Conservation (phyloP, 2,113 vertebrate genomes). For the Cyrtonyx montezumae region DNA sequence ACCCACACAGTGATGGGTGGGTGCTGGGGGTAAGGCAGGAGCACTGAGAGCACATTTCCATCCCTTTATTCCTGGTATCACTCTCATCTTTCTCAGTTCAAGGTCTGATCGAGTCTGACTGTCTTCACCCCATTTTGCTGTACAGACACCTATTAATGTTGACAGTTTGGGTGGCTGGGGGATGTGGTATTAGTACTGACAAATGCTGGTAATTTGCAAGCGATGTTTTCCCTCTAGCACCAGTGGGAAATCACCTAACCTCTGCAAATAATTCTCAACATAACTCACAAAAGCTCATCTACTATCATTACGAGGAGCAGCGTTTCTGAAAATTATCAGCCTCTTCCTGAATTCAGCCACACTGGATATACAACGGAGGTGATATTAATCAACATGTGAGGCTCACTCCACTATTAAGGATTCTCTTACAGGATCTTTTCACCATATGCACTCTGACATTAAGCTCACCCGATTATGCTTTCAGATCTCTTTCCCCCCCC, state of each 20-base stretch:
- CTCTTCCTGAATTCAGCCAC: slow-evolving; percentile 13
- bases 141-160: slow-evolving; percentile 64
- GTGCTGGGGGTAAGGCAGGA: slow-evolving; percentile 10
- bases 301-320: slow-evolving; percentile 24
- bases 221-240: slow-evolving; percentile 62
- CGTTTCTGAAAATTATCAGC: slow-evolving; percentile 53
- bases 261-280: slow-evolving; percentile 64
- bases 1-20: slow-evolving; percentile 20
- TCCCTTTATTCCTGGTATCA: slow-evolving; percentile 21
- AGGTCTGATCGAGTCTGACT: slow-evolving; percentile 58
- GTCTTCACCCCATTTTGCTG: slow-evolving; percentile 32
- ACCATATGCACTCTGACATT: slow-evolving; percentile 49
- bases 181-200: slow-evolving; percentile 68
- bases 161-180: slow-evolving; percentile 64
- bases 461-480: slow-evolving; percentile 43
- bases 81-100: slow-evolving; percentile 49
- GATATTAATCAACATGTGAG: slow-evolving; percentile 41
- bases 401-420: slow-evolving; percentile 20
- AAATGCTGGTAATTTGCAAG: slow-evolving; percentile 74
- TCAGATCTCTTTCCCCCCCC: background rate
- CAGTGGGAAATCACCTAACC: slow-evolving; percentile 70
- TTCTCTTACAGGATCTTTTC: slow-evolving; percentile 55
- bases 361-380: slow-evolving; percentile 35
- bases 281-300: slow-evolving; percentile 68
- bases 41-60: background rate